These are phyloP conservation scores for Lasioglossum baleicum DNA, from an alignment of 1,140 invertebrate genomes.

Conservation along the genomic window DNA sequence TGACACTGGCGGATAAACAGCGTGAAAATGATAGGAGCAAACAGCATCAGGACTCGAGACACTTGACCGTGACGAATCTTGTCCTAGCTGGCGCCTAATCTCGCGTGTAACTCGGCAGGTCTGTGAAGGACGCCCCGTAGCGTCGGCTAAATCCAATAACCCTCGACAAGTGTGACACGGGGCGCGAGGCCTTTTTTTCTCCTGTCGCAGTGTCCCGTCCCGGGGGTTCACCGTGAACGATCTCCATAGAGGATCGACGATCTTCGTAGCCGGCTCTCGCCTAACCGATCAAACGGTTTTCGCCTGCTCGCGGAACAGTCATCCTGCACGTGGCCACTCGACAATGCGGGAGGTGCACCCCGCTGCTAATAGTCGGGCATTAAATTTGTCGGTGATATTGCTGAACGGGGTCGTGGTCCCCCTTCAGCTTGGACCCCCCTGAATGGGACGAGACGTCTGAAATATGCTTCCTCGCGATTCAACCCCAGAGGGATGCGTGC, in stretches of 20 bases:
- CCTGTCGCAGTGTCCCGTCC: neutral
- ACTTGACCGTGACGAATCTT: constrained; percentile 75
- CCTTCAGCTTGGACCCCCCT: constrained; percentile 36
- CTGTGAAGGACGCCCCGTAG: constrained; percentile 47
- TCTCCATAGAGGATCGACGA: neutral
- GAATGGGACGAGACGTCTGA: constrained; percentile 68
- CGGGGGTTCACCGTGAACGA: neutral
- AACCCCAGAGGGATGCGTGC: constrained; percentile 20
- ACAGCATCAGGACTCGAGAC: constrained; percentile 44
- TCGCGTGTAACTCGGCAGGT: constrained; percentile 76
- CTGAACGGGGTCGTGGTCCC: constrained; percentile 54
- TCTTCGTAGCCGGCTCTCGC: constrained; percentile 6
- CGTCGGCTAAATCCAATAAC: constrained; percentile 76
- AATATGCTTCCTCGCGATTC: constrained; percentile 67
- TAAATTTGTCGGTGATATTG: constrained; percentile 79
- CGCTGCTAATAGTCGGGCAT: constrained; percentile 76
- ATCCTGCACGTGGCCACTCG: constrained; percentile 77
- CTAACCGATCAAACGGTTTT: constrained; percentile 54
- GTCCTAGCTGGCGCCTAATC: constrained; percentile 70
- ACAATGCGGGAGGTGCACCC: constrained; percentile 67
- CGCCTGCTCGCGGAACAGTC: constrained; percentile 40
- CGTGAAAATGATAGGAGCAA: constrained; percentile 8
- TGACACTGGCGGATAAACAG: neutral
- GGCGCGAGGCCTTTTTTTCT: constrained; percentile 40
- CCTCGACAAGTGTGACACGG: constrained; percentile 73